These are phyloP conservation scores for Crossocerus cetratus DNA, from an alignment of 2,888 invertebrate genomes.

Conservation along the genomic window DNA sequence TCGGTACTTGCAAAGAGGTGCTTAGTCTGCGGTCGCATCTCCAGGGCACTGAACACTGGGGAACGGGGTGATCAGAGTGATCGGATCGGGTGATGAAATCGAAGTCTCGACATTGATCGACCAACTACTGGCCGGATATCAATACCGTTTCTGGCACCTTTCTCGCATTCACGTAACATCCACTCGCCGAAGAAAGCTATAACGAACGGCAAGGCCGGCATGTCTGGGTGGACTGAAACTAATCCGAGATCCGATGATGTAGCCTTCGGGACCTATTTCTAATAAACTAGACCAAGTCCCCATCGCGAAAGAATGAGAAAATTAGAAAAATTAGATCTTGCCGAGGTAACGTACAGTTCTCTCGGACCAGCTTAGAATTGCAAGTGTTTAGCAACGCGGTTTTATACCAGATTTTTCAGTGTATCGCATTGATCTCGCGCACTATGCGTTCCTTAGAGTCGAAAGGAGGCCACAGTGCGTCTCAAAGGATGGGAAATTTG, in stretches of 20 bases:
- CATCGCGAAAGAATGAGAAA: no score
- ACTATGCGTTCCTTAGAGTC: slow-evolving; percentile 21
- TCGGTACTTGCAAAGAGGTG: slow-evolving; percentile 30
- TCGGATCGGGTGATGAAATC: slow-evolving; percentile 46
- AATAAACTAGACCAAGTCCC: no score
- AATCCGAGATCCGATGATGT: slow-evolving; percentile 10
- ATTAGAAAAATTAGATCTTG: no score
- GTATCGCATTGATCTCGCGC: background rate
- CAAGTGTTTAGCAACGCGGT: no score
- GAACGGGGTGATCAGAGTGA: slow-evolving; percentile 35
- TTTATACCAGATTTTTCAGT: background rate
- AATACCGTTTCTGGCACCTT: slow-evolving; percentile 10
- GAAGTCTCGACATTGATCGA: slow-evolving; percentile 28
- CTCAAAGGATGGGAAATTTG: slow-evolving; percentile 66
- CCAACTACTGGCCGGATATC: slow-evolving; percentile 31
- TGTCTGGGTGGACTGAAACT: slow-evolving; percentile 12
- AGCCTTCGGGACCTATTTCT: no score
- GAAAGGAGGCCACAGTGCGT: slow-evolving; percentile 47
- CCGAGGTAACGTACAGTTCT: no score
- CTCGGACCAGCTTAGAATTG: no score
- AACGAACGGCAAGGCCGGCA: slow-evolving; percentile 4
- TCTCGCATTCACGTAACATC: slow-evolving; percentile 8
- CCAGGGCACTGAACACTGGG: slow-evolving; percentile 5
- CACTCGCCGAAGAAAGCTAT: background rate
- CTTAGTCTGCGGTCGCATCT: slow-evolving; percentile 15